phyloP scores from a whole-genome alignment of 53 echinoderm and acorn worm genomes.

The Holothuria leucospilota region DNA sequence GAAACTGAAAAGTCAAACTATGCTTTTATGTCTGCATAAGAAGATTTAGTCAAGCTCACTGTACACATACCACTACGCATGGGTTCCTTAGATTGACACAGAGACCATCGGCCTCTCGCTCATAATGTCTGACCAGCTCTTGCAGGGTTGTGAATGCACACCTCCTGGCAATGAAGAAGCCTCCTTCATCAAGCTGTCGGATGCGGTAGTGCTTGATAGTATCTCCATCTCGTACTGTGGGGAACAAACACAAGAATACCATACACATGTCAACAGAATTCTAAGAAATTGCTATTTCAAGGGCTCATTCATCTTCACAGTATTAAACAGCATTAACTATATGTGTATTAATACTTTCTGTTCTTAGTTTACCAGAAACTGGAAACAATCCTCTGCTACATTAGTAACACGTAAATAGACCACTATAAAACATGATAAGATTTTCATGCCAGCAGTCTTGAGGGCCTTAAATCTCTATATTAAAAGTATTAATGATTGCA shows the following conservation, averaged over 20 bases:
- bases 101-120: conserved; percentile 89
- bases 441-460: no score
- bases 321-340: no score
- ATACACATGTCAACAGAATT: no score
- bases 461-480: no score
- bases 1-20: background rate
- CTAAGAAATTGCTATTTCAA: no score
- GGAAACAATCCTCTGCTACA: no score
- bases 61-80: conserved; percentile 85
- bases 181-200: conserved; percentile 88
- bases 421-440: no score
- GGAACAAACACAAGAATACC: background rate
- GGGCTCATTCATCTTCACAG: no score
- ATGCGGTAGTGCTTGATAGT: conserved; percentile 99
- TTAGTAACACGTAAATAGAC: no score
- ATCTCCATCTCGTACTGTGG: conserved; percentile 96
- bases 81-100: conserved; percentile 95
- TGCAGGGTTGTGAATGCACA: conserved; percentile 88
- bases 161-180: conserved; percentile 90
- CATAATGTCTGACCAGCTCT: conserved; percentile 91
- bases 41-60: background rate
- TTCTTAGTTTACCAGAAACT: no score
- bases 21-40: background rate
- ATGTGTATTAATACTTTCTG: no score
- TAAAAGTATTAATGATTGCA: no score